Evolutionary conservation across 2,888 invertebrate genomes (phyloP), one percentile per base, ranked within the genome.

Genomic region (Oeneis ivallda): DNA sequence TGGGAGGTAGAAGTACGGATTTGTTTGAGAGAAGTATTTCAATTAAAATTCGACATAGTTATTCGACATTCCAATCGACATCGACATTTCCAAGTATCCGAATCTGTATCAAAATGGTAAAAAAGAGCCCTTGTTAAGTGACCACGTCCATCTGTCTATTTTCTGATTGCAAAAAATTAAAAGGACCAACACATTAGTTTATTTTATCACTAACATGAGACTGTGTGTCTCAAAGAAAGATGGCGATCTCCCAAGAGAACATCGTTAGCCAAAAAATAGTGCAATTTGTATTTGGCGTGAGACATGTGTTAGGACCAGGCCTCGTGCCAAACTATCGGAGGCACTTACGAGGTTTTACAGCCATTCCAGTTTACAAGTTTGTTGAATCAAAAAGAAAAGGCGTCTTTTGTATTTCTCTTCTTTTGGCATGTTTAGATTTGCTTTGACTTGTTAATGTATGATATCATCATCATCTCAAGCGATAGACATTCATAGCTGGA

Each of bases 351-450:
- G 19, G 49, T 41, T 52, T 61, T 61, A 52, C 61, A 52, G 17
- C 52, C 52, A 61, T 61, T 61, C 41, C 61, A 61, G 50, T 61
- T 61, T 61, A 61, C 37, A 41, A 50, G 43, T 47, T 34, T 47
- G 15, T 47, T 34, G 17, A 58, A 58, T 11, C 32, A 50, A 49
- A 60, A 60, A 39, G 13, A 49, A 45, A 45, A 43, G 9, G 10
- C 37, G 9, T 17, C 11, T 37, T 39, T 13, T 53, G 2, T 34
- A 3, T 9, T 26, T 26, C 26, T 26, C 5, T 0, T 26, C 5
- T 26, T 26, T 2, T 26, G 26, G 26, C 3, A 1, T 26, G 1
- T 26, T 26, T 26, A 4, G 5, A 26, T 26, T 26, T 26, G 26
- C 26, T 26, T 26, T 5, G 26, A 26, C 5, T 26, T 26, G 26